Base-by-base conservation (phyloP, 2,113 vertebrate genomes). In the Egretta garzetta region DNA sequence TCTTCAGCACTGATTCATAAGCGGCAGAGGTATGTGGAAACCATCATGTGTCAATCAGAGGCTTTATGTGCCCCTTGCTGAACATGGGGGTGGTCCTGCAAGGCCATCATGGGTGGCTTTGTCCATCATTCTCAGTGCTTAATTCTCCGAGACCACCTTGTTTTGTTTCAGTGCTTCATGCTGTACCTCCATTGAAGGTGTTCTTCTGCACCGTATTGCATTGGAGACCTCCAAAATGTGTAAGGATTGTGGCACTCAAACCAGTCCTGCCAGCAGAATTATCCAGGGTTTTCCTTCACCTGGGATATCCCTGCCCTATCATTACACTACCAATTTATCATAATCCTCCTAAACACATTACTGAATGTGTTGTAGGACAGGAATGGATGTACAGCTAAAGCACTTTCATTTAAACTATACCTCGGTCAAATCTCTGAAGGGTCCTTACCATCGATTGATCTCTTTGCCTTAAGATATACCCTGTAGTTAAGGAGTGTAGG, bases 391-490 rank as follows among this genome's bases (percentile, higher is more conserved):
- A 53, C 35, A 88, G 33, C 75, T 82, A 47, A 80, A 88, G 47
- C 41, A 66, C 32, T 82, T 88, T 35, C 33, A 53, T 89, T 89
- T 85, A 66, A 85, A 72, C 50, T 66, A 10, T 13, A 68, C 37
- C 49, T 85, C 37, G 5, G 53, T 85, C 39, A 87, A 87, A 94
- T 62, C 93, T 95, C 92, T 33, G 80, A 95, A 96, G 91, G 58
- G 91, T 96, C 84, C 66, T 97, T 95, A 91, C 33, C 63, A 76
- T 93, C 3, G 2, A 97, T 6, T 94, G 89, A 94, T 96, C 84
- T 95, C 68, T 82, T 87, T 58, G 62, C 74, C 70, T 84, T 93
- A 76, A 94, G 77, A 97, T 96, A 73, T 74, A 80, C 66, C 53
- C 73, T 96, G 74, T 66, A 85, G 66, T 87, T 87, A 89, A 91